Conservation (phyloP, 2,113 vertebrate species). For the Dunckerocampus dactyliophorus region DNA sequence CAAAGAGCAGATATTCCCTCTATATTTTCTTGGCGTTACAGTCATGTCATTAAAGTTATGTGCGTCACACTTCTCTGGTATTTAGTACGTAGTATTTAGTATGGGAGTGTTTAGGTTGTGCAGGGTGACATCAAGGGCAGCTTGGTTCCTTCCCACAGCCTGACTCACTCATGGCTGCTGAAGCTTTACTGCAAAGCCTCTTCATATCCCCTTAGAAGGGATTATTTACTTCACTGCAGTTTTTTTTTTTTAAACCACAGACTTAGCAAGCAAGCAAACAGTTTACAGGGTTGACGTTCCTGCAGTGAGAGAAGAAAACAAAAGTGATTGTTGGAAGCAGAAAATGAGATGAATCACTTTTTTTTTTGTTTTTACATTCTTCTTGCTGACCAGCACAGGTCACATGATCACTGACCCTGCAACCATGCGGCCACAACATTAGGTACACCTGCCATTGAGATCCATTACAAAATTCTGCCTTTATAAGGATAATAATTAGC, state of each 20-base stretch:
- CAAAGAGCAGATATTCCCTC: too few relatives aligned
- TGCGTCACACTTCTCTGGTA: too few relatives aligned
- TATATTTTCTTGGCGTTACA: too few relatives aligned
- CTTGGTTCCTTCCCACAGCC: conserved; percentile 15
- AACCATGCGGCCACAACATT: conserved; percentile 5
- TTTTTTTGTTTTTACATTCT: conserved; percentile 27
- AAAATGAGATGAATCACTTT: conserved; percentile 62
- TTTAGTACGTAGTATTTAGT: too few relatives aligned
- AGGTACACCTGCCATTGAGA: background rate
- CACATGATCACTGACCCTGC: conserved; percentile 12
- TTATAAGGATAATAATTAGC: too few relatives aligned
- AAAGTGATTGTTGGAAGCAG: conserved; percentile 53
- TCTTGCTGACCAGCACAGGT: conserved; percentile 36
- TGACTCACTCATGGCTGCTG: conserved; percentile 21
- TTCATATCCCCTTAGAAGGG: conserved; percentile 65
- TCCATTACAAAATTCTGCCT: conserved; percentile 6
- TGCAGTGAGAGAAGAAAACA: conserved; percentile 31
- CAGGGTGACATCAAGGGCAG: conserved; percentile 42
- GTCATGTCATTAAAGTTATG: too few relatives aligned
- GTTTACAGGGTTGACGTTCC: conserved; percentile 48
- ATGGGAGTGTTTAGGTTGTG: conserved; percentile 10
- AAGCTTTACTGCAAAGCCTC: conserved; percentile 57
- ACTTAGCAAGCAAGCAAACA: conserved; percentile 28
- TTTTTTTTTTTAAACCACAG: conserved; percentile 28
- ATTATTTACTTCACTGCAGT: conserved; percentile 49